Evolutionary conservation across 2,797 vertebrate genomes (phyloP).

Genomic region (Phoebastria nigripes): DNA sequence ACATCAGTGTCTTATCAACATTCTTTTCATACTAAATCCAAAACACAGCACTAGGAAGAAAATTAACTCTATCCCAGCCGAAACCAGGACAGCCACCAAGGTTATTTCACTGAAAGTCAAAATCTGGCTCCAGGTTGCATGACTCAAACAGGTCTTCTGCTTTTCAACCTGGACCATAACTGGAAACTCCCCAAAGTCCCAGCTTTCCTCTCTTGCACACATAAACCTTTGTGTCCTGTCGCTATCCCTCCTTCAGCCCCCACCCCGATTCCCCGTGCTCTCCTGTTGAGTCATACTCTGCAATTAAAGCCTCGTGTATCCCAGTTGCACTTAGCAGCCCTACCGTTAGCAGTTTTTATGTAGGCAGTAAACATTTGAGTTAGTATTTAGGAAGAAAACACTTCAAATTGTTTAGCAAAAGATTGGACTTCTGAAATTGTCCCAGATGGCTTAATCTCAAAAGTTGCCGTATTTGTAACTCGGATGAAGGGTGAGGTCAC

Average conservation of each 20-base stretch:
- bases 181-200: not conserved
- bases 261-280: not conserved
- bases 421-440: not conserved
- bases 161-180: not conserved
- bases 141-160: not conserved
- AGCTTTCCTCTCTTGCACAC: not conserved
- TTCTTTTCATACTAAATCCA: no score
- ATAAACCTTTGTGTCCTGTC: not conserved
- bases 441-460: not conserved
- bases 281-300: not conserved
- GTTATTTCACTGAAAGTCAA: not conserved
- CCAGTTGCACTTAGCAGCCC: not conserved
- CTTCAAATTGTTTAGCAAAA: conserved; percentile 33
- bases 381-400: conserved; percentile 32
- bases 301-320: not conserved
- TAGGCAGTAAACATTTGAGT: not conserved
- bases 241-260: not conserved
- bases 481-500: not conserved
- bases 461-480: not conserved
- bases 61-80: no score
- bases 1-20: no score
- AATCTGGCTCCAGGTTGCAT: not conserved
- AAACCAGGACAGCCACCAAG: no score
- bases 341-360: not conserved
- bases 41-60: no score